Conservation (phyloP, 2,797 vertebrate genomes). For the Sphenodon punctatus region DNA sequence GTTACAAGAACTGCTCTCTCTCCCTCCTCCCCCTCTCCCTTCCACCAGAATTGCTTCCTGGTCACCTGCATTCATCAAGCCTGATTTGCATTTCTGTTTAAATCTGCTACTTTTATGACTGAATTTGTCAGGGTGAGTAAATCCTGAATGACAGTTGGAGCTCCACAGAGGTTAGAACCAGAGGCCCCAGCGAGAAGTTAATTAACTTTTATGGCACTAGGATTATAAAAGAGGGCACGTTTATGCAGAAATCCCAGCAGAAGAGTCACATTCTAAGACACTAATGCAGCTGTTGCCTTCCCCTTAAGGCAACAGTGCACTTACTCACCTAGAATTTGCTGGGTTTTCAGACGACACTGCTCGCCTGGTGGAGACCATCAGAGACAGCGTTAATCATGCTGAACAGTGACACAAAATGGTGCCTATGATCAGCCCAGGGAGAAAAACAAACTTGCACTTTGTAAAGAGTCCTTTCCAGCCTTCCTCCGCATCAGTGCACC, state of each 20-base stretch:
- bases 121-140: not conserved
- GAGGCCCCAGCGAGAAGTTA: not conserved
- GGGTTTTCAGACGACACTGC: not conserved
- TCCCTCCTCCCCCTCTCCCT: not conserved
- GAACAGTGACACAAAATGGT: not conserved
- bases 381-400: not conserved
- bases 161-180: not conserved
- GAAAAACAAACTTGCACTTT: not conserved
- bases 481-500: no score
- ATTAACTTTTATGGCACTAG: not conserved
- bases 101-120: not conserved
- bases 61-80: not conserved
- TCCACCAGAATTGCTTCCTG: not conserved
- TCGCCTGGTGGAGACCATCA: fast-evolving
- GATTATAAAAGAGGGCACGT: not conserved
- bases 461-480: not conserved
- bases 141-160: not conserved
- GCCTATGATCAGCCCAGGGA: no score
- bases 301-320: fast-evolving
- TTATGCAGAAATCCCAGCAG: not conserved
- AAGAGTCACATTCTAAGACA: not conserved
- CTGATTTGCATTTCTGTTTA: not conserved
- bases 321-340: fast-evolving
- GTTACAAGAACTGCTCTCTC: not conserved
- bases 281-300: not conserved